Evolutionary conservation across 2,113 vertebrate species (phyloP), one percentile per base, ranked within the genome.

Genomic region (Bubo blakistoni): DNA sequence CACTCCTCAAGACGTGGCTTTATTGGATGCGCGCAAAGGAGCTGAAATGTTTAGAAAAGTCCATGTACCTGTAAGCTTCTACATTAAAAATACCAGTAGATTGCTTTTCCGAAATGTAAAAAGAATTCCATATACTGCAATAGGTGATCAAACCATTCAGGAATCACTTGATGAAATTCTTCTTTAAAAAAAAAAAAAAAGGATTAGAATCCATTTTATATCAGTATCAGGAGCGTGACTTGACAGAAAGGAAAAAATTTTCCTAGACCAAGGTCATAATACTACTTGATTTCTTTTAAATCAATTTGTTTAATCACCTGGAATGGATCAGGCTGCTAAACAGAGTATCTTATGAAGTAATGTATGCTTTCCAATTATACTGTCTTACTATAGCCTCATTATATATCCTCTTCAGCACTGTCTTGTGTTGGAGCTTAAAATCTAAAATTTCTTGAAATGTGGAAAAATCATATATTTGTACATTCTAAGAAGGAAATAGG

Each of bases 31-130:
- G 30, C 98, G 46, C 76, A 98, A 98, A 98, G 99, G 99, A 93
- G 98, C 99, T 2, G 99, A 99, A 98, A 99, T 99, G 99, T 99
- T 99, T 98, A 98, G 98, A 58, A 99, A 99, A 97, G 99, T 99
- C 70, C 97, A 98, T 0, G 99, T 99, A 52, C 99, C 99, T 93
- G 99, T 99, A 98, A 99, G 98, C 52, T 30, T 88, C 51, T 94
- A n/a, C 20, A 44, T 57, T 49, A 90, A 71, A 96, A 86, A 57
- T 65, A 66, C 4, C 10, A 29, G 30, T 54, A 95, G 22, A n/a
- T 36, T 86, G 13, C 42, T 88, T 24, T 49, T 32, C 27, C 24
- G 77, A 82, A 96, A 87, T 14, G 9, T 11, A 16, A 78, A 76
- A 63, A 51, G 10, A 27, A 3, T 17, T 79, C 34, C 29, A 19